Evolutionary conservation across 2,797 vertebrate species (phyloP).

Genomic region (Novumbra hubbsi): DNA sequence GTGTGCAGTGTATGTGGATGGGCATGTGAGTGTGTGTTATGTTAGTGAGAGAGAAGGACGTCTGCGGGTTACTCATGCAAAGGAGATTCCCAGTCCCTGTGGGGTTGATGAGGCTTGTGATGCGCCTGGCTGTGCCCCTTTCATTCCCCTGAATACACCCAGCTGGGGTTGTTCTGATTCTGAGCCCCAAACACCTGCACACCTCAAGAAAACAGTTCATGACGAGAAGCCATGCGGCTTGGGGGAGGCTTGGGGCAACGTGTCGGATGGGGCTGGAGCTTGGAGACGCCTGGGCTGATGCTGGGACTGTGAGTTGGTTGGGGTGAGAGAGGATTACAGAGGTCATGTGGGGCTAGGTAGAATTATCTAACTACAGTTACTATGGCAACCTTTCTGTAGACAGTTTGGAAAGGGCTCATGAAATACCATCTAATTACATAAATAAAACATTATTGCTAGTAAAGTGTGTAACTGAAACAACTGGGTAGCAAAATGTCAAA

Average conservation of each 20-base stretch:
- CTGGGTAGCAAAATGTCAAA: no score
- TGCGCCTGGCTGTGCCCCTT: neutral
- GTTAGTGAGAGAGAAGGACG: neutral
- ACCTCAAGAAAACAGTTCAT: neutral
- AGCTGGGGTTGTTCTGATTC: neutral
- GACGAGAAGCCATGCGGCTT: neutral
- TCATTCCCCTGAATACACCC: neutral
- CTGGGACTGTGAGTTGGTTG: neutral
- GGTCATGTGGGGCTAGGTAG: neutral
- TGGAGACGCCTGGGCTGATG: neutral
- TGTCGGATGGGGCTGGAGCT: neutral
- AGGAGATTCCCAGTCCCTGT: neutral
- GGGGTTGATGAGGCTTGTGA: neutral
- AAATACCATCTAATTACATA: neutral
- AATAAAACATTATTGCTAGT: neutral
- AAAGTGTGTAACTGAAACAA: no score
- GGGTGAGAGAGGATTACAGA: neutral
- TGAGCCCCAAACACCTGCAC: neutral
- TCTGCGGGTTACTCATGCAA: neutral
- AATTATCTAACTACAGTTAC: neutral
- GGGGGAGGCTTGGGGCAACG: no score
- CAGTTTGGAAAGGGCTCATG: slow-evolving; percentile 1
- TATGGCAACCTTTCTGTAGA: neutral
- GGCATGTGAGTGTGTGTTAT: neutral
- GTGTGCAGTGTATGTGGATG: neutral